Percentiles rank a stretch among this genome's conserved stretches.
Conservation (phyloP, 2,888 invertebrate genomes). For the Lithophane ornitopus region DNA sequence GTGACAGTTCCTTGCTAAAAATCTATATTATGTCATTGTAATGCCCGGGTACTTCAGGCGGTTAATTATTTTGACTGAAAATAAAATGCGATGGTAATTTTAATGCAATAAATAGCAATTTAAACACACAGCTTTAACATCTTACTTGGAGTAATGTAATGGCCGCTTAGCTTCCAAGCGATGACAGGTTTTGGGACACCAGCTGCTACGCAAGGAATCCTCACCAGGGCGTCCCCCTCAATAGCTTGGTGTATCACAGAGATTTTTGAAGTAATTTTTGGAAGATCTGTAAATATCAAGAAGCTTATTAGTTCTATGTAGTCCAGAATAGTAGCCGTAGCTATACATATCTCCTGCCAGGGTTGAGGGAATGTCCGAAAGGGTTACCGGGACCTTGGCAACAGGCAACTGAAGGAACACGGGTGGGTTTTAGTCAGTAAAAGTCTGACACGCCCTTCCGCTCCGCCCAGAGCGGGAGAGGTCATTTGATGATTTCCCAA, state of each 20-base stretch:
- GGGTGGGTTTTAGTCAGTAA: too few species aligned
- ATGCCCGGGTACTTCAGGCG: neutral
- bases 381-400: too few species aligned
- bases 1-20: neutral
- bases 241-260: constrained; percentile 20
- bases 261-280: constrained; percentile 39
- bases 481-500: too few species aligned
- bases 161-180: constrained; percentile 44
- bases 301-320: neutral
- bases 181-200: constrained; percentile 54
- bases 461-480: too few species aligned
- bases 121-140: neutral
- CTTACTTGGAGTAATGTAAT: constrained; percentile 38
- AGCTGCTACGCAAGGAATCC: constrained; percentile 44
- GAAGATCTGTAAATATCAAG: constrained; percentile 34
- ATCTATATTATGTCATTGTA: neutral
- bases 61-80: neutral
- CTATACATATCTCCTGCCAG: too few species aligned
- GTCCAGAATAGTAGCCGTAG: neutral
- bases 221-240: constrained; percentile 48
- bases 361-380: too few species aligned
- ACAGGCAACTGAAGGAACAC: too few species aligned
- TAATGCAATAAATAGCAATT: too few species aligned
- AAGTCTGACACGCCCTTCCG: too few species aligned
- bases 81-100: neutral